Base-by-base conservation (phyloP, 2,888 invertebrate genomes). In the Aproaerema taeniolella region DNA sequence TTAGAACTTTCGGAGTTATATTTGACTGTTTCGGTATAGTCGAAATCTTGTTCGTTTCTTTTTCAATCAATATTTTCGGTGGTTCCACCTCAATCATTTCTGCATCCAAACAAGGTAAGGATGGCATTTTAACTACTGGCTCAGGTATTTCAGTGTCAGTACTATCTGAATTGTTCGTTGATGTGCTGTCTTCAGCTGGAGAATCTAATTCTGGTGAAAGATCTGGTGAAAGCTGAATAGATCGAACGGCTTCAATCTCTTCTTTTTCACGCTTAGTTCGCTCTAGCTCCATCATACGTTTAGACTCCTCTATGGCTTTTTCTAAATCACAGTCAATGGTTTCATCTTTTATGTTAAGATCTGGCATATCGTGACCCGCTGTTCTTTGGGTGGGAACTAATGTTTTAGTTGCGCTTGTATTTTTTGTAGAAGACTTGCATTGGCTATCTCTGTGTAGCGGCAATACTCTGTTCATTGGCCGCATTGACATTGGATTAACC, bases 401-500 rank as follows among this genome's bases (percentile, higher is more conserved):
- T 17, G 73, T 58, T 61, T 77, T 83, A 5, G 66, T 60, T 6
- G 70, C 56, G 32, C 58, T 62, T 11, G 69, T 55, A n/a, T 68
- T 63, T 46, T 81, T 86, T 10, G 70, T 39, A 11, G 77, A 67
- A 41, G 76, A 67, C 42, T 88, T 88, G 54, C 89, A 89, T 52
- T 89, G 88, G 6, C 88, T 88, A 38, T 90, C 89, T 46, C 93
- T 91, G 56, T 93, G 93, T 88, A 94, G 91, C 7, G 94, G 94
- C 36, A 94, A 62, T 1, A 94, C 94, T 46, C 94, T 88, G 62
- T 93, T 94, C 88, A 93, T 94, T 29, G 94, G 94, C 42, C 93
- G 82, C 71, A 77, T 87, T 3, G 82, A 79, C 77, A 91, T 89
- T 1, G 92, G 92, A 60, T 91, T 91, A 0, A 92, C 92, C 37